Base-by-base conservation (phyloP, 2,888 invertebrate species). In the Lepas anatifera region DNA sequence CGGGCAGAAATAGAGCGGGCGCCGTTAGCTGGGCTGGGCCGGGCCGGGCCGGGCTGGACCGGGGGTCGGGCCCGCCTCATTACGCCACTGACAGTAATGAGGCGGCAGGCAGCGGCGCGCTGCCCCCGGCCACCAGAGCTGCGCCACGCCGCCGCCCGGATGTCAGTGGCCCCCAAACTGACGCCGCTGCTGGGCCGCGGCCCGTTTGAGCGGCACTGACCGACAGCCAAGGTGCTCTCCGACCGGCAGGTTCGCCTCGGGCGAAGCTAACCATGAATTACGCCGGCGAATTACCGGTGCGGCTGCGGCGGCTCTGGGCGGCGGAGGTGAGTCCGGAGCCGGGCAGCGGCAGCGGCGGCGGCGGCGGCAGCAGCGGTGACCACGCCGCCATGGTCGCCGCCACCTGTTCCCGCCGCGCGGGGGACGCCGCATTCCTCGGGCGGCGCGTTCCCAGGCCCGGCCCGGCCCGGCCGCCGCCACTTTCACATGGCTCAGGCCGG, bases 401-500 rank as follows among this genome's bases (percentile, higher is more conserved):
- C 52, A 52, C 52, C 52, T 52, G 52, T 52, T 29, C 18, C 52
- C 46, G 11, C 18, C 18, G 52, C 29, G 27, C 32, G 16, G 29
- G 52, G 29, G 52, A 52, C 52, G 52, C 52, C 52, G 52, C 52
- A 52, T 52, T 52, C 52, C 52, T 29, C 18, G 16, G 16, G 2
- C 18, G 52, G 27, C 27, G 18, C 29, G 52, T 52, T 52, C 52
- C 52, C 52, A 52, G 52, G 52, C 29, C 52, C 29, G 27, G 50
- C 27, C 50, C 41, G 41, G 39, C 39, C 41, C 1, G 2, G 52
- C 32, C 52, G 32, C 32, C 13, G 52, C 41, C 41, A 52, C 52
- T 52, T 52, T 52, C 52, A 52, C 52, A 52, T 52, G 52, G 32
- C 52, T 52, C 52, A 52, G 29, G 32, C 29, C 32, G 52, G 52